A percentile compares a stretch with the other conserved stretches of the same genome.
phyloP scores from a whole-genome alignment of 1,140 invertebrate genomes.

The Drosophila tsacasi region DNA sequence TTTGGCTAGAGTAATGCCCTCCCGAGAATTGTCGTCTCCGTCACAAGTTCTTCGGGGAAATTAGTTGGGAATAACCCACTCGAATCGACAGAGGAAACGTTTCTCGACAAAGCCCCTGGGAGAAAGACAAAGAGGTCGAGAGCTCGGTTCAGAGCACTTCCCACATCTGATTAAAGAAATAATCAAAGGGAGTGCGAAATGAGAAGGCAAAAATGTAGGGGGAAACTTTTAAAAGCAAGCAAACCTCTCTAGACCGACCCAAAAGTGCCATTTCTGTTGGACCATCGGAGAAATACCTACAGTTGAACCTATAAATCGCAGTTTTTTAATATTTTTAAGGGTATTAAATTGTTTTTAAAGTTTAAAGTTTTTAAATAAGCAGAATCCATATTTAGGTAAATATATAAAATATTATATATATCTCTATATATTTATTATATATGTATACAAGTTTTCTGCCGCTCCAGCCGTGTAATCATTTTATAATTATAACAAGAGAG shows the following conservation, averaged over 20 bases:
- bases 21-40: constrained; percentile 13
- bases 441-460: too few species aligned
- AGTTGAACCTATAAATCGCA: not conserved
- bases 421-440: too few species aligned
- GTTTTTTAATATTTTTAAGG: not conserved
- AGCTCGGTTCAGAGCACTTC: constrained; percentile 45
- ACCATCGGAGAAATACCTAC: constrained; percentile 7
- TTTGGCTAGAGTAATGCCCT: constrained; percentile 11
- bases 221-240: not conserved
- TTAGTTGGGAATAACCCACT: constrained; percentile 38
- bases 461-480: too few species aligned
- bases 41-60: constrained; percentile 53
- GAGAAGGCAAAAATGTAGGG: constrained; percentile 1
- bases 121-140: constrained; percentile 28
- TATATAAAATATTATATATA: not conserved
- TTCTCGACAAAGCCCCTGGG: constrained; percentile 24
- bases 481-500: too few species aligned
- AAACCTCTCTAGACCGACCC: constrained; percentile 46
- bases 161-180: constrained; percentile 48
- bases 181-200: constrained; percentile 37
- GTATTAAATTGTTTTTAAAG: not conserved
- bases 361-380: not conserved
- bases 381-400: not conserved
- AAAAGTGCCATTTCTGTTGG: constrained; percentile 71
- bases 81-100: constrained; percentile 20